phyloP scores from a whole-genome alignment of 1,140 invertebrate species.

The Drosophila repleta region DNA sequence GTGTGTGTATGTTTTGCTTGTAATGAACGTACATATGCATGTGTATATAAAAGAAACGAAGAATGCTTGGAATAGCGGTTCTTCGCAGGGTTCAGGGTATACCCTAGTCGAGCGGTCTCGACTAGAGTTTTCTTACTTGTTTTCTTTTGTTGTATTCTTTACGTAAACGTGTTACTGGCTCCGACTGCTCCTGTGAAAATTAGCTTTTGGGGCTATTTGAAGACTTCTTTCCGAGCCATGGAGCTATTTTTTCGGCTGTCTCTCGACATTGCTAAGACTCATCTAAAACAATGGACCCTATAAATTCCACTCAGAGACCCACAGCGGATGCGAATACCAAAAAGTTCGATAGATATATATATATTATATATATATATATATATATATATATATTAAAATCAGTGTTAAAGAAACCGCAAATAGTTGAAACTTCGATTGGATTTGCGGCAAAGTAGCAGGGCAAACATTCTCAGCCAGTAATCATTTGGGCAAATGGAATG shows the following conservation, averaged over 20 bases:
- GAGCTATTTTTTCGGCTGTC: too few relatives aligned
- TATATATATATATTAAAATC: background rate
- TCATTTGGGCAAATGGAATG: slow-evolving; percentile 70
- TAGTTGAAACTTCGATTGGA: slow-evolving; percentile 53
- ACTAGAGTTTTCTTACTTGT: too few relatives aligned
- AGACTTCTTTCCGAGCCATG: background rate
- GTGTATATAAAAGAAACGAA: too few relatives aligned
- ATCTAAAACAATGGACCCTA: slow-evolving; percentile 11
- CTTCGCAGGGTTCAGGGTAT: too few relatives aligned
- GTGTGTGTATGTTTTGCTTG: too few relatives aligned
- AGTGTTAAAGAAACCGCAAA: slow-evolving; percentile 50
- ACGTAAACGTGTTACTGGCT: too few relatives aligned
- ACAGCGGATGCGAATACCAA: slow-evolving; percentile 12
- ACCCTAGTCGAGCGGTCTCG: too few relatives aligned
- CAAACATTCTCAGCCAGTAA: slow-evolving; percentile 58
- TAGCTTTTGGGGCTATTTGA: too few relatives aligned
- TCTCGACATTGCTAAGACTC: slow-evolving; percentile 16
- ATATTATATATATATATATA: slow-evolving; percentile 1
- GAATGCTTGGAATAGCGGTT: too few relatives aligned
- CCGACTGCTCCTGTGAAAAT: too few relatives aligned
- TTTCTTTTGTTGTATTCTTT: too few relatives aligned
- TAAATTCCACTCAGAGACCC: slow-evolving; percentile 27
- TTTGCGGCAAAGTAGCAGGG: slow-evolving; percentile 45
- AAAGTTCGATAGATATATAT: slow-evolving; percentile 8
- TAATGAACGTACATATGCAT: too few relatives aligned